Evolutionary conservation across 2,888 invertebrate species (phyloP).

Genomic region (Platycheirus rosarum): DNA sequence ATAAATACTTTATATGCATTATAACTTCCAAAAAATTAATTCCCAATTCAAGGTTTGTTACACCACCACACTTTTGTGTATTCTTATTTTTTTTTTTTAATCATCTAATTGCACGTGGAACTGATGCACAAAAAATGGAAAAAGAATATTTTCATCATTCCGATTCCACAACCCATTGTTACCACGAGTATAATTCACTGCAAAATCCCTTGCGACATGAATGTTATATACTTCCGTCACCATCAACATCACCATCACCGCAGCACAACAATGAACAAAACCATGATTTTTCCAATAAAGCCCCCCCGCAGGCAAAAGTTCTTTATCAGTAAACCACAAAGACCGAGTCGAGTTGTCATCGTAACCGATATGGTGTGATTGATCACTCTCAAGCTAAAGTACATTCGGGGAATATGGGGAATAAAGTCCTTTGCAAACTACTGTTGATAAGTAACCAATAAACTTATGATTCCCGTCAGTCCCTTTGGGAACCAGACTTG

Average conservation of each 20-base stretch:
- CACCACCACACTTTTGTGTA: conserved; percentile 30
- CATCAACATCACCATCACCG: conserved; percentile 1
- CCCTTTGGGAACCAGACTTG: conserved; percentile 14
- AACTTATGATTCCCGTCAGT: conserved; percentile 34
- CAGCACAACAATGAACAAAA: not conserved
- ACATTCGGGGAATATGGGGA: not conserved
- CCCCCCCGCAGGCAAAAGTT: conserved; percentile 32
- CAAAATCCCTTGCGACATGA: conserved; percentile 44
- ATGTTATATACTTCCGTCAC: conserved; percentile 13
- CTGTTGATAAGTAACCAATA: conserved; percentile 63
- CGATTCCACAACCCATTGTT: conserved; percentile 24
- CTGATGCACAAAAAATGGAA: conserved; percentile 17
- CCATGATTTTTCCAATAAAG: conserved; percentile 16
- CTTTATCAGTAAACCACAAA: not conserved
- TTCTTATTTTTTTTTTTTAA: not conserved
- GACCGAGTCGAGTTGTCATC: conserved; percentile 40
- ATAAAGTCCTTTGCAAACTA: conserved; percentile 36
- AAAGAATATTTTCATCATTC: conserved; percentile 42
- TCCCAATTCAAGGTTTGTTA: conserved; percentile 55
- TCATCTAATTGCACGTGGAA: conserved; percentile 15
- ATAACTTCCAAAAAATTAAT: too few relatives aligned
- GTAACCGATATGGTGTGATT: conserved; percentile 51
- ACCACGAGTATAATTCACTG: conserved; percentile 1
- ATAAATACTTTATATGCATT: too few relatives aligned
- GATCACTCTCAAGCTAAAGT: conserved; percentile 53